A percentile compares a stretch with the other conserved stretches of the same genome.
Evolutionary conservation across 2,888 invertebrate species (phyloP).

Genomic region (Plemyria rubiginata): DNA sequence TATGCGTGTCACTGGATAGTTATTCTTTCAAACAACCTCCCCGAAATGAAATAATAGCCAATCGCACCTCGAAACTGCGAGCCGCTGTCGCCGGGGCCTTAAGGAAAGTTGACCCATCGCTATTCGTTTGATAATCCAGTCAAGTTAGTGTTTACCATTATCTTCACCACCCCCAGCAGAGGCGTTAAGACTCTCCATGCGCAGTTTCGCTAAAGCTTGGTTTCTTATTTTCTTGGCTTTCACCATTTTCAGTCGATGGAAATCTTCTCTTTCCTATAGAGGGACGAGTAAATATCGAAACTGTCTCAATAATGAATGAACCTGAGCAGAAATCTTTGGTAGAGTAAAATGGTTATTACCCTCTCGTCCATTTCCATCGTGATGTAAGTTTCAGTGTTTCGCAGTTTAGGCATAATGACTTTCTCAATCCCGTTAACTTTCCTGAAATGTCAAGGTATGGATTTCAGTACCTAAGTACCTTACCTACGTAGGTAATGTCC

Average conservation of each 20-base stretch:
- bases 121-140: too few species aligned
- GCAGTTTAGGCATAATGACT: slow-evolving; percentile 75
- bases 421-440: slow-evolving; percentile 81
- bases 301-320: background rate
- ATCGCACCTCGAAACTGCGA: too few species aligned
- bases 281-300: background rate
- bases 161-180: slow-evolving; percentile 42
- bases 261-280: slow-evolving; percentile 78
- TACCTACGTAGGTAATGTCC: too few species aligned
- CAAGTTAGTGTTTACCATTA: slow-evolving; percentile 30
- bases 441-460: slow-evolving; percentile 52
- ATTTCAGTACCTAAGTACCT: too few species aligned
- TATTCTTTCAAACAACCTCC: too few species aligned
- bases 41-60: too few species aligned
- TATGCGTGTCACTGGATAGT: too few species aligned
- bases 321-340: background rate
- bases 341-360: slow-evolving; percentile 49
- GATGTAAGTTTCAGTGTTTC: slow-evolving; percentile 76
- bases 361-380: slow-evolving; percentile 77
- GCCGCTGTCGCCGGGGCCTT: too few species aligned
- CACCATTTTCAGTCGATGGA: slow-evolving; percentile 78
- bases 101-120: too few species aligned
- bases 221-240: slow-evolving; percentile 74
- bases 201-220: slow-evolving; percentile 46
- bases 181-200: slow-evolving; percentile 29